Conservation (phyloP, 1,140 invertebrate genomes). For the Hylyphantes graminicola region DNA sequence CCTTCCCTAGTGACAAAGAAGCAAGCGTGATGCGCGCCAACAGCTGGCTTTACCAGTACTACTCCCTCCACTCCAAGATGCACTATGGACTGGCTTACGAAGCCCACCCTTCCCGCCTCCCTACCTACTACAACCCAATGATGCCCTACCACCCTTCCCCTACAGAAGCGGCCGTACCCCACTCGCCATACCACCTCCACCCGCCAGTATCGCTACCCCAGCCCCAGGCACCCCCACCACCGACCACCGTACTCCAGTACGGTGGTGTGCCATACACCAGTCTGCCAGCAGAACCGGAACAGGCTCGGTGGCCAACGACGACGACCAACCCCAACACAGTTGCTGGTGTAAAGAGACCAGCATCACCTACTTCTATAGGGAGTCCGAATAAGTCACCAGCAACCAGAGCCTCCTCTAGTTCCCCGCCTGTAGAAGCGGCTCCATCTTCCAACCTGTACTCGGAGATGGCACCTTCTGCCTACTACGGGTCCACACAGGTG, state of each 20-base stretch:
- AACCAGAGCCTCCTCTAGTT: constrained; percentile 8
- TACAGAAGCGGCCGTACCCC: constrained; percentile 40
- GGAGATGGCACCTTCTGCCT: constrained; percentile 47
- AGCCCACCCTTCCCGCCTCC: constrained; percentile 61
- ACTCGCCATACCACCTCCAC: constrained; percentile 35
- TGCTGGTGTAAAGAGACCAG: constrained; percentile 33
- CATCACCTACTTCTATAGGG: constrained; percentile 6
- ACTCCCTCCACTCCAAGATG: constrained; percentile 90
- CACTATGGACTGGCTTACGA: constrained; percentile 86
- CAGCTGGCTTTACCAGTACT: constrained; percentile 94
- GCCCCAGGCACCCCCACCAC: constrained; percentile 7
- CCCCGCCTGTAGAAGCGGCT: background rate
- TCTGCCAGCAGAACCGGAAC: constrained; percentile 42
- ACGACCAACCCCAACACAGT: too few species aligned
- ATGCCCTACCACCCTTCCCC: constrained; percentile 57
- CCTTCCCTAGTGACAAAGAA: constrained; percentile 82
- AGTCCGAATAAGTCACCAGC: constrained; percentile 43
- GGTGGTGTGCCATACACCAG: constrained; percentile 41
- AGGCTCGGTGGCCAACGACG: constrained; percentile 7
- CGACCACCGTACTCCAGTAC: constrained; percentile 36
- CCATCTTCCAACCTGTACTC: background rate
- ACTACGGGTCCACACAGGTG: constrained; percentile 32
- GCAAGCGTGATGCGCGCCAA: constrained; percentile 90
- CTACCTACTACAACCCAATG: constrained; percentile 64
- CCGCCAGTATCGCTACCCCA: background rate